These are phyloP conservation scores for Thyatira batis DNA, from an alignment of 2,888 invertebrate species.

Conservation along the genomic window DNA sequence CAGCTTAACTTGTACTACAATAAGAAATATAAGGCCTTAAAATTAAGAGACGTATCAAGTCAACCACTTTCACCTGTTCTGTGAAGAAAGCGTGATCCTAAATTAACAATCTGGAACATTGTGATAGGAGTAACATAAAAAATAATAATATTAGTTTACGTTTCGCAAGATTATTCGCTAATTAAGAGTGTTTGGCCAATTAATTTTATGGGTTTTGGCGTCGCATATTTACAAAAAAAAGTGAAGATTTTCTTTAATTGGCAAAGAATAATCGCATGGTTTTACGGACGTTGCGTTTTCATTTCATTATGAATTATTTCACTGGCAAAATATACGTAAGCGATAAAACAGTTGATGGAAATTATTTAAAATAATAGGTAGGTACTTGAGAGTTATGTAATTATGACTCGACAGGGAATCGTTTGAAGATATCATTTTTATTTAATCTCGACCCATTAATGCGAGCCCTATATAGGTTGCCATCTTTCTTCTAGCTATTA, in stretches of 20 bases:
- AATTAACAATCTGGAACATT: slow-evolving; percentile 74
- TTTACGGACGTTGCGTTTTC: neutral
- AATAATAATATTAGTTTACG: slow-evolving; percentile 36
- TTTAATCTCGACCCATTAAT: no score
- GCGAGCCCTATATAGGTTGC: no score
- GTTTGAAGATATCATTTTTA: no score
- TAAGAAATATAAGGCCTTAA: slow-evolving; percentile 27
- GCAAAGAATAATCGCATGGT: neutral
- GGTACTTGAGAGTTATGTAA: no score
- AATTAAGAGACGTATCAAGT: slow-evolving; percentile 29
- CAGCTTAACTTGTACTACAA: neutral
- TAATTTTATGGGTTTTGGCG: slow-evolving; percentile 15
- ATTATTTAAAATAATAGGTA: no score
- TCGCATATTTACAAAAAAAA: neutral
- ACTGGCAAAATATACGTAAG: no score
- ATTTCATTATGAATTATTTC: no score
- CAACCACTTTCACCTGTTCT: slow-evolving; percentile 56
- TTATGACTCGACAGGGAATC: no score
- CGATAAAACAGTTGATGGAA: no score
- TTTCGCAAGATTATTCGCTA: slow-evolving; percentile 40
- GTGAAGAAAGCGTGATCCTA: slow-evolving; percentile 73
- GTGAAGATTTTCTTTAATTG: neutral
- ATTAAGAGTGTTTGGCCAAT: slow-evolving; percentile 46
- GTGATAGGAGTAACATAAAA: slow-evolving; percentile 33
- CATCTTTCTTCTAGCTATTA: no score